Conservation (phyloP, 2,888 invertebrate genomes). For the Tipula vernalis region DNA sequence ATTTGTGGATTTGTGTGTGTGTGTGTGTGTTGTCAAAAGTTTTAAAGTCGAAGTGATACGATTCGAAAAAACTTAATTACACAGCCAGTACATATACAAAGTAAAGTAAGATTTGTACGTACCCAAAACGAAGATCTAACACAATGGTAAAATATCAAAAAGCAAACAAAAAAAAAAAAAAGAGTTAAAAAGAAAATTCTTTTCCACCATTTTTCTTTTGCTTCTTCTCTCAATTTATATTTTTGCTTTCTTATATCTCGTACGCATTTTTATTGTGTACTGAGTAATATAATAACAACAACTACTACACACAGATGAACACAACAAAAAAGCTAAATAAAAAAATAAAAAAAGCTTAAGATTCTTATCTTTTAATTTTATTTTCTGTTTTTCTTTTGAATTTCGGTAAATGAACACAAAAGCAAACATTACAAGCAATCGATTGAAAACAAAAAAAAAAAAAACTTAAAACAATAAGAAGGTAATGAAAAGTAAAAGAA, state of each 20-base stretch:
- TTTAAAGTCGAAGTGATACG: not conserved
- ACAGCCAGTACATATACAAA: not conserved
- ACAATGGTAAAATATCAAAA: not conserved
- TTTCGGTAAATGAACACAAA: slow-evolving; percentile 4
- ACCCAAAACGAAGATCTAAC: not conserved
- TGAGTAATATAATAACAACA: not conserved
- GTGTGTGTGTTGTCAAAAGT: not conserved
- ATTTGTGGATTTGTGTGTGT: not conserved
- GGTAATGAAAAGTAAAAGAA: not conserved
- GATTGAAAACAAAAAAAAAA: not conserved
- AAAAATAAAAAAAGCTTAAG: not conserved
- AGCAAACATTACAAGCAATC: slow-evolving; percentile 4
- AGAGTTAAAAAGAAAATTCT: not conserved
- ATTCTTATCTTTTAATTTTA: not conserved
- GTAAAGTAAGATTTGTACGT: not conserved
- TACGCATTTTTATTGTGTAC: not conserved
- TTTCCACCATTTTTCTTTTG: not conserved
- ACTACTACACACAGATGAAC: not conserved
- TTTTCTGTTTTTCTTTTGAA: not conserved
- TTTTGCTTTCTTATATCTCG: not conserved
- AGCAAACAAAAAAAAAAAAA: not conserved
- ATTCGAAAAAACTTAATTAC: not conserved
- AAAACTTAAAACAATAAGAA: not conserved
- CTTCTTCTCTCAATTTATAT: not conserved
- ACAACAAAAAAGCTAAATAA: not conserved